phyloP scores from a whole-genome alignment of 2,113 vertebrate genomes.

The Gavialis gangeticus region DNA sequence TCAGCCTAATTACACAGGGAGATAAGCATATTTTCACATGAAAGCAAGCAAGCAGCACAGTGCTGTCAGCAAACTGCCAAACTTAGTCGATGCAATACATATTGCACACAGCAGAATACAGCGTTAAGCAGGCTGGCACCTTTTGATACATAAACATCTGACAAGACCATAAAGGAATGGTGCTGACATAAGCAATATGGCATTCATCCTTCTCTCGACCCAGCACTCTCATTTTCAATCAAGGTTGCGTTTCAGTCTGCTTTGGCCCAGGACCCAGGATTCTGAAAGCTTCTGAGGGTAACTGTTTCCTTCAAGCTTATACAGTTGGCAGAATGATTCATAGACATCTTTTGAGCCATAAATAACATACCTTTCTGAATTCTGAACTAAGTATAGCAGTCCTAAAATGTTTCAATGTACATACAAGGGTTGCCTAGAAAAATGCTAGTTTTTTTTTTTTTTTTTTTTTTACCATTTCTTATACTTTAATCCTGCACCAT shows the following conservation, averaged over 20 bases:
- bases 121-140: neutral
- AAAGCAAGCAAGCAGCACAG: constrained; percentile 5
- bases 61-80: constrained; percentile 16
- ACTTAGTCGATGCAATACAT: neutral
- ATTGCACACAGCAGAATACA: neutral
- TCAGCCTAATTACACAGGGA: neutral
- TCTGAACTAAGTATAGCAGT: neutral
- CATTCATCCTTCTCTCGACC: neutral
- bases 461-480: neutral
- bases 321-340: constrained; percentile 57
- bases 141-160: constrained; percentile 19
- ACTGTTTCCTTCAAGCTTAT: constrained; percentile 14
- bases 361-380: constrained; percentile 48
- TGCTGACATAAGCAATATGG: neutral
- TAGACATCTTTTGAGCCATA: constrained; percentile 31
- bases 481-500: neutral
- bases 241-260: constrained; percentile 26
- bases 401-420: constrained; percentile 30
- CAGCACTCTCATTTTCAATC: neutral
- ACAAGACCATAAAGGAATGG: constrained; percentile 24
- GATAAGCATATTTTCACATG: neutral
- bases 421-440: constrained; percentile 20
- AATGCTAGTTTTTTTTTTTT: neutral
- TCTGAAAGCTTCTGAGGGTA: constrained; percentile 44
- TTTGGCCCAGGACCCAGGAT: neutral